Evolutionary conservation across 2,888 invertebrate genomes (phyloP).

Genomic region (Phorcus lineatus): DNA sequence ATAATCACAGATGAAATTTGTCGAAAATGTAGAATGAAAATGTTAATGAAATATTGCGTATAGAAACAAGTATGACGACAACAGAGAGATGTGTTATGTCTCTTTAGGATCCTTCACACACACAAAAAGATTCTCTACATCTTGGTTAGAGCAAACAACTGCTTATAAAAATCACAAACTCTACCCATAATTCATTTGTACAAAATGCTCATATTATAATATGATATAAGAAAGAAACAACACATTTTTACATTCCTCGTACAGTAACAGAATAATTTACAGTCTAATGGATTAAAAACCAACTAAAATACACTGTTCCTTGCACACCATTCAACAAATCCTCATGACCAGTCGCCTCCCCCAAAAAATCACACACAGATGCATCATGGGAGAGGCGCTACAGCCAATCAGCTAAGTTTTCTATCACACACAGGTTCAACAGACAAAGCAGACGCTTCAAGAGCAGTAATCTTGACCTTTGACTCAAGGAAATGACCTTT

Average conservation of each 20-base stretch:
- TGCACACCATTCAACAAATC: neutral
- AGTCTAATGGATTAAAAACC: neutral
- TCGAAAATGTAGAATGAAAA: conserved; percentile 2
- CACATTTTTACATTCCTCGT: neutral
- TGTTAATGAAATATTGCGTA: conserved; percentile 9
- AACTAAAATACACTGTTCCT: conserved; percentile 1
- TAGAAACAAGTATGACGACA: neutral
- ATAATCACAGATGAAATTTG: conserved; percentile 8
- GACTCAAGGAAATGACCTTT: no score
- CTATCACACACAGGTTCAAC: no score
- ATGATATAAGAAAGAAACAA: neutral
- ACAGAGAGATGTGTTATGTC: neutral
- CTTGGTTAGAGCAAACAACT: conserved; percentile 19
- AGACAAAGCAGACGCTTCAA: no score
- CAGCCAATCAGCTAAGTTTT: no score
- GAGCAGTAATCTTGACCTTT: no score
- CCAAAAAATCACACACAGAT: no score
- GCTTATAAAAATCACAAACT: conserved; percentile 11
- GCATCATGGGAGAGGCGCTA: no score
- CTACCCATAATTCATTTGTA: conserved; percentile 5
- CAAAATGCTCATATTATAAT: conserved; percentile 10
- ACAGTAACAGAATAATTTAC: conserved; percentile 13
- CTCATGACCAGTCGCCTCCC: no score
- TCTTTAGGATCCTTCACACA: neutral
- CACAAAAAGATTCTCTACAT: conserved; percentile 1